Conservation (phyloP, 2,113 vertebrate species). For the Piprites chloris region DNA sequence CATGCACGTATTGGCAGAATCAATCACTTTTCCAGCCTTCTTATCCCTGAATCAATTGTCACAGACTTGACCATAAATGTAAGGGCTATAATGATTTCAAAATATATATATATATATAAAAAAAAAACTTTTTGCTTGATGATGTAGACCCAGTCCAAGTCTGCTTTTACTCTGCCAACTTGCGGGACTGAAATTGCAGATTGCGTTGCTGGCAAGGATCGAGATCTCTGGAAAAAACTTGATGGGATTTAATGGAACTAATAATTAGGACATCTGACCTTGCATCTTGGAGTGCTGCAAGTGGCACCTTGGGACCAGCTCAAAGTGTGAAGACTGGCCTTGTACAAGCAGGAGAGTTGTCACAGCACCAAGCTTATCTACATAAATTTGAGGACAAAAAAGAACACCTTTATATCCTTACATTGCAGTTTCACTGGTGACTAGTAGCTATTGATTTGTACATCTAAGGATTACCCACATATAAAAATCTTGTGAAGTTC, state of each 20-base stretch:
- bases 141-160: background rate
- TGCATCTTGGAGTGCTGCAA: background rate
- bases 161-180: background rate
- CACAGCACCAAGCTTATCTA: background rate
- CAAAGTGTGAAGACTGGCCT: background rate
- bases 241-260: background rate
- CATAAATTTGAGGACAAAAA: background rate
- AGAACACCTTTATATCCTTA: background rate
- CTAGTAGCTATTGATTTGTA: background rate
- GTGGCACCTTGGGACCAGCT: background rate
- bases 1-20: background rate
- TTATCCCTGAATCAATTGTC: background rate
- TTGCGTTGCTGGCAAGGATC: background rate
- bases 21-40: background rate
- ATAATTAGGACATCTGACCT: background rate
- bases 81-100: background rate
- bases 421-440: background rate
- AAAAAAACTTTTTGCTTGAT: background rate
- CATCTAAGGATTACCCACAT: background rate
- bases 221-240: background rate
- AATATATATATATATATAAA: background rate
- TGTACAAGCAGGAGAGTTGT: background rate
- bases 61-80: background rate
- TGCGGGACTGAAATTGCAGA: background rate
- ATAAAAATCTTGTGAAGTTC: background rate